Evolutionary conservation across 1,140 invertebrate species (phyloP), one percentile per base, ranked within the genome.

Genomic region (Anadara kagoshimensis): DNA sequence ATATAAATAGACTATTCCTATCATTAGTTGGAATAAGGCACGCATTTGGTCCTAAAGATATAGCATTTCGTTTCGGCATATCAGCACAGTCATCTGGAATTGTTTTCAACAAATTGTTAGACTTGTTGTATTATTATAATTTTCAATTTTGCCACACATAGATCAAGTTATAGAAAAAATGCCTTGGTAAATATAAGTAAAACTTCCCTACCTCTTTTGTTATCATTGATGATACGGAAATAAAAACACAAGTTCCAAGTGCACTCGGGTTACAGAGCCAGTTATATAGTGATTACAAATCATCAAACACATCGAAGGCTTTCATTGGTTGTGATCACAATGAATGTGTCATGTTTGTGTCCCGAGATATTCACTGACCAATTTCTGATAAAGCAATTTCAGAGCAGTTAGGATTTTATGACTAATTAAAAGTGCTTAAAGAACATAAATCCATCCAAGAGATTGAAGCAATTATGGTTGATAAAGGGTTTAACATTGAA

Each of bases 231-330:
- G 69, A 72, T 36, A 78, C 75, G 12, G n/a, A n/a, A n/a, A 43
- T 75, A 18, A 78, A 69, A 70, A 78, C 62, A 44, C 36, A 75
- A 61, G 61, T 44, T 36, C 63, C 69, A 53, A 45, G 20, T 53
- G 44, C n/a, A n/a, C n/a, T n/a, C n/a, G n/a, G n/a, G n/a, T n/a
- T n/a, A n/a, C n/a, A n/a, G n/a, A n/a, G n/a, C 73, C 78, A 80
- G 65, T 49, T 71, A 22, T 80, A 78, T 53, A 69, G 58, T 71
- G 75, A 79, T 44, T 79, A 79, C 47, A 72, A 77, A n/a, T 73
- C 70, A 10, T 20, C 45, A 5, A 77, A 59, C 5, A 59, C 54
- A 47, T 57, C 67, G 22, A 76, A 76, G 20, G 45, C 41, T 7
- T 49, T 76, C 1, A 59, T 70, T 61, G 74, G 62, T 18, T 69